Base-by-base conservation (phyloP, 2,888 invertebrate species). In the Chelonus formosanus region DNA sequence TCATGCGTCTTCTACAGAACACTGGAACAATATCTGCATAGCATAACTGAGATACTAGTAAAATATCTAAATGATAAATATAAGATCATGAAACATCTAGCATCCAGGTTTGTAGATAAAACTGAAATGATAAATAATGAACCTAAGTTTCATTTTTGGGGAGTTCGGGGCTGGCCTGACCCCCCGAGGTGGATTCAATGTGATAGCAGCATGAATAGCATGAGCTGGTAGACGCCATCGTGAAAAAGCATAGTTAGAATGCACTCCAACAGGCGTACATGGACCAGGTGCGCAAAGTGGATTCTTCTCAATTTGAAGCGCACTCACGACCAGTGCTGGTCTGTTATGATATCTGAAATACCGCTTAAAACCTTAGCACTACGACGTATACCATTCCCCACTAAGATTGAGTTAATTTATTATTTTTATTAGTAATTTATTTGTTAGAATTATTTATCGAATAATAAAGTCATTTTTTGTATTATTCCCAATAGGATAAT, bases 81-180 rank as follows among this genome's bases (percentile, higher is more conserved):
- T 20, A 20, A 20, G 20, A 20, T 20, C 20, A 20, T 20, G 20
- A 20, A 20, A 20, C 20, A 20, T 20, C 20, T 20, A 20, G 20
- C 20, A 20, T 20, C 20, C 20, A 20, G 20, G 20, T 20, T 20
- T 20, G 20, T 20, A 20, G 20, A 20, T 20, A 20, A 20, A 20
- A 20, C 20, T 20, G 20, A 20, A 20, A 20, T 20, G 20, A 20
- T 20, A 20, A 20, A 20, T 57, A 63, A 47, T 47, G 31, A 55
- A 95, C 95, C 95, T 95, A 85, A 95, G 88, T 87, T 96, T 95
- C 91, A 96, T 92, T 88, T 95, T 95, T 71, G 95, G 95, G 78
- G 94, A 95, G 75, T 92, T 91, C 78, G 93, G 94, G 71, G 91
- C 89, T 76, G 80, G 79, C 75, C 82, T 80, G 67, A 77, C 74